Evolutionary conservation across 1,140 invertebrate species (phyloP).

Genomic region (Caenorhabditis brenneri): DNA sequence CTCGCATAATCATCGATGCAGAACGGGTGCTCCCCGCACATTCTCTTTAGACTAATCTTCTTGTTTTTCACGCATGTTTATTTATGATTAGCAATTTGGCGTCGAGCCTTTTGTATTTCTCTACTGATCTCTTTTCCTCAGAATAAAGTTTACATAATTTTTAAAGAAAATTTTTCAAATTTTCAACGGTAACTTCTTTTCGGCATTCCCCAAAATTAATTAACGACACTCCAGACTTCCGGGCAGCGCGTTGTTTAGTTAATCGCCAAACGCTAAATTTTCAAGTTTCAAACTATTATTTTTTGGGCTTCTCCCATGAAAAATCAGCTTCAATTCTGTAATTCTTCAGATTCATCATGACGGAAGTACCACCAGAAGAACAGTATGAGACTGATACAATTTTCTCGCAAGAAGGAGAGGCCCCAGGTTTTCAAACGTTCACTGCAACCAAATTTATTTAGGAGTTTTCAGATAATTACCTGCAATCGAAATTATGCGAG

Average conservation of each 20-base stretch:
- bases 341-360: background rate
- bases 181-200: too few relatives aligned
- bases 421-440: background rate
- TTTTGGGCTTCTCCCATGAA: too few relatives aligned
- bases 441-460: background rate
- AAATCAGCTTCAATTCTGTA: too few relatives aligned
- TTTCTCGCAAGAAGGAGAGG: constrained; percentile 6
- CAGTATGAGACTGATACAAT: background rate
- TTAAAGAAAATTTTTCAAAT: too few relatives aligned
- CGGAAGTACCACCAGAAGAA: background rate
- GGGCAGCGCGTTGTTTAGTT: too few relatives aligned
- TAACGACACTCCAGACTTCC: too few relatives aligned
- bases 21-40: constrained; percentile 31
- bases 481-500: background rate
- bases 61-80: background rate
- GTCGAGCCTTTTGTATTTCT: too few relatives aligned
- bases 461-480: background rate
- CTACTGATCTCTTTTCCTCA: too few relatives aligned
- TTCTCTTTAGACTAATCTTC: background rate
- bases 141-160: too few relatives aligned
- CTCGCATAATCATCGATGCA: constrained; percentile 37
- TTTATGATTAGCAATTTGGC: background rate
- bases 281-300: too few relatives aligned
- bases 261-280: too few relatives aligned
- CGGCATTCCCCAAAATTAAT: too few relatives aligned